These are phyloP conservation scores for Gryllus bimaculatus DNA, from an alignment of 1,140 invertebrate species.

Conservation along the genomic window DNA sequence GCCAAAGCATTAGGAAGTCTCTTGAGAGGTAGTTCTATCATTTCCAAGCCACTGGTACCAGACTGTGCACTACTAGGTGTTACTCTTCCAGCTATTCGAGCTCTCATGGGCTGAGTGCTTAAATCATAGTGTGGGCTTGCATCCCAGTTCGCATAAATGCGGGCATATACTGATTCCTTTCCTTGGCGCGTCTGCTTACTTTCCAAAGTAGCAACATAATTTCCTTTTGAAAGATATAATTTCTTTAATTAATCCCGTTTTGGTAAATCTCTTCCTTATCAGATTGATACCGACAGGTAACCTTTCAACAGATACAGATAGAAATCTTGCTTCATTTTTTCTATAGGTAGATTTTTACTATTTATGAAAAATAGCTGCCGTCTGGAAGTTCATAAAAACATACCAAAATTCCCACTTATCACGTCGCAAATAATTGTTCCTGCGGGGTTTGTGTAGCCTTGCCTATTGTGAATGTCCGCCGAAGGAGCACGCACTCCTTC, in stretches of 20 bases:
- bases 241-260: background rate
- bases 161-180: conserved; percentile 44
- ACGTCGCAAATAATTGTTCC: too few species aligned
- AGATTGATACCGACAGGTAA: too few species aligned
- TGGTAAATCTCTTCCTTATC: too few species aligned
- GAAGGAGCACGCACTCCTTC: too few species aligned
- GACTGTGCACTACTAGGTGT: conserved; percentile 50
- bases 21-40: conserved; percentile 56
- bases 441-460: too few species aligned
- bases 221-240: conserved; percentile 30
- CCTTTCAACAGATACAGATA: too few species aligned
- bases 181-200: conserved; percentile 45
- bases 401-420: too few species aligned
- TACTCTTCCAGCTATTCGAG: conserved; percentile 56
- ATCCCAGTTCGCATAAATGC: conserved; percentile 57
- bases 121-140: conserved; percentile 28
- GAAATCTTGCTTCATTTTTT: too few species aligned
- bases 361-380: too few species aligned
- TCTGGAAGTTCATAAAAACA: too few species aligned
- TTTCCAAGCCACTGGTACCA: conserved; percentile 43
- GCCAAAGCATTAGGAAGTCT: conserved; percentile 44
- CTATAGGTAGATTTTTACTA: too few species aligned
- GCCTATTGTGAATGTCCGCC: too few species aligned
- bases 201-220: conserved; percentile 53
- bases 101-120: conserved; percentile 50